Conservation (phyloP, 92 coral and sea anemone species). For the Palythoa grandis region DNA sequence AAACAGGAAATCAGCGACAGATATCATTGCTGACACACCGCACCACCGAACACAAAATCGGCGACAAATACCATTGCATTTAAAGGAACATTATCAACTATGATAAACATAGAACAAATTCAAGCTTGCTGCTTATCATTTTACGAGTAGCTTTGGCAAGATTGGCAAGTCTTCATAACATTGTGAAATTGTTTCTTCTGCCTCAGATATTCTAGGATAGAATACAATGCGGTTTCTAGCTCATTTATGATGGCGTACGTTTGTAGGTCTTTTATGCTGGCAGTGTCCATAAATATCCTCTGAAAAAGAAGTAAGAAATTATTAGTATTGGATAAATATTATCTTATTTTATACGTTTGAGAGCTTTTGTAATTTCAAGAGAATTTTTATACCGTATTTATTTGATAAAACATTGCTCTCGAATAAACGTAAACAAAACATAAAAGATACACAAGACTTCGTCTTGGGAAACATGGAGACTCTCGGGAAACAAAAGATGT, state of each 20-base stretch:
- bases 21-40: too few species aligned
- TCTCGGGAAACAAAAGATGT: too few species aligned
- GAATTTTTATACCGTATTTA: not conserved
- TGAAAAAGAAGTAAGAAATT: not conserved
- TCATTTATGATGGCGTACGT: constrained; percentile 10
- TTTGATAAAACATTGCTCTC: too few species aligned
- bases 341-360: too few species aligned
- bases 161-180: not conserved
- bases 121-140: not conserved
- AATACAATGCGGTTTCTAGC: not conserved
- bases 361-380: not conserved
- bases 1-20: too few species aligned
- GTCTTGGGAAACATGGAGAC: too few species aligned
- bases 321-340: not conserved
- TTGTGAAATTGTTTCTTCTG: not conserved
- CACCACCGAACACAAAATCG: too few species aligned
- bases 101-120: not conserved
- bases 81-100: not conserved
- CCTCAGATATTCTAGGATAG: not conserved
- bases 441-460: too few species aligned
- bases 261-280: constrained; percentile 1
- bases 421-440: too few species aligned
- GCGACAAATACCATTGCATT: too few species aligned
- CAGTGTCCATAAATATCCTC: not conserved
- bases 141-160: not conserved